Evolutionary conservation across 2,797 vertebrate species (phyloP).

Genomic region (Microctenopoma lineatum): DNA sequence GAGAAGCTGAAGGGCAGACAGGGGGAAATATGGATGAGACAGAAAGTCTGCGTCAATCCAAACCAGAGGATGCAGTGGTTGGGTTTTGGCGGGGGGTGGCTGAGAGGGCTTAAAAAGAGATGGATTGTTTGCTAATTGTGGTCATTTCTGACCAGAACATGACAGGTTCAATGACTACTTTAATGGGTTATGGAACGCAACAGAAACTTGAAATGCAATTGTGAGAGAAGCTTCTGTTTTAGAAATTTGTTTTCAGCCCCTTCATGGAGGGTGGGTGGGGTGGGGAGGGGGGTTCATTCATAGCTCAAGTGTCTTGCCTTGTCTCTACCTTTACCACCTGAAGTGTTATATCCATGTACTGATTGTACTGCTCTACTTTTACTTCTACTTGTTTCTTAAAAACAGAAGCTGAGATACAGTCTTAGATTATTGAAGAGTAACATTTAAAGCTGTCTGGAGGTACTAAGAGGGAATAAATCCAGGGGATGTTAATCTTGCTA

Average conservation of each 20-base stretch:
- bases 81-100: constrained; percentile 59
- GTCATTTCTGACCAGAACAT: constrained; percentile 90
- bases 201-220: constrained; percentile 72
- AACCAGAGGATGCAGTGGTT: constrained; percentile 58
- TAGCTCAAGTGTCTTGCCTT: constrained; percentile 57
- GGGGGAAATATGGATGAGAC: constrained; percentile 81
- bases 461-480: constrained; percentile 79
- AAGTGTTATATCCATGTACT: constrained; percentile 38
- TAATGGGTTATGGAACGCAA: constrained; percentile 77
- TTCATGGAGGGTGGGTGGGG: constrained; percentile 47
- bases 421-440: constrained; percentile 62
- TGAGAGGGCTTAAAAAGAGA: constrained; percentile 85
- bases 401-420: constrained; percentile 48
- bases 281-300: constrained; percentile 57
- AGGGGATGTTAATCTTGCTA: constrained; percentile 93
- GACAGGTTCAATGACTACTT: constrained; percentile 92
- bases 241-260: constrained; percentile 50
- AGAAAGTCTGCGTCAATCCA: constrained; percentile 72
- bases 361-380: constrained; percentile 31
- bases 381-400: constrained; percentile 30
- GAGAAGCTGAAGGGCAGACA: constrained; percentile 88
- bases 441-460: constrained; percentile 73
- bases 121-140: constrained; percentile 97
- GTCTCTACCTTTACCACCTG: constrained; percentile 20
- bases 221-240: constrained; percentile 58